phyloP scores from a whole-genome alignment of 2,797 vertebrate genomes.

The Paramormyrops hopkinsi region DNA sequence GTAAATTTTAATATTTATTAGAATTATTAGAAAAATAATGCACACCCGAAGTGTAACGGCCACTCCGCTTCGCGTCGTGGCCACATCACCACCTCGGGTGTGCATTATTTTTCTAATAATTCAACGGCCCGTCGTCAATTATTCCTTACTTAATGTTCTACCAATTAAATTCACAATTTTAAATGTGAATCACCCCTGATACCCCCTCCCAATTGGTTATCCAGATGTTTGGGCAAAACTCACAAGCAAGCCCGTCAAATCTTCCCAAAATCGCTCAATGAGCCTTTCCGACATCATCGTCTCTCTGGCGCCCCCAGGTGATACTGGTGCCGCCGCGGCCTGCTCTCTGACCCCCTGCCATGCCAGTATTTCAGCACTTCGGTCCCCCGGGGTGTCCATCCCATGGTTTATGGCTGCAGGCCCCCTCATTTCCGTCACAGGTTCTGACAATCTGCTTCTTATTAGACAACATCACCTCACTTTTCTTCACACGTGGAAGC shows the following conservation, averaged over 20 bases:
- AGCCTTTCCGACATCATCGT: not conserved
- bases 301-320: not conserved
- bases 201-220: not conserved
- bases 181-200: not conserved
- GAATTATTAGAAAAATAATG: no score
- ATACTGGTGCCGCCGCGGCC: not conserved
- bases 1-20: no score
- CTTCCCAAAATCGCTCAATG: not conserved
- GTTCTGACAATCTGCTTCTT: not conserved
- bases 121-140: no score
- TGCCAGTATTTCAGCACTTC: not conserved
- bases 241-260: not conserved
- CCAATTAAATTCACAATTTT: not conserved
- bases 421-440: not conserved
- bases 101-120: no score
- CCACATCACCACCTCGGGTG: no score
- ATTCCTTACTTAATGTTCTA: no score
- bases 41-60: no score
- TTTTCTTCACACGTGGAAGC: not conserved
- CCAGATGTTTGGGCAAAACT: not conserved
- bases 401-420: not conserved
- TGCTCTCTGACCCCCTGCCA: not conserved
- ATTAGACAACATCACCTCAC: not conserved
- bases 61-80: no score
- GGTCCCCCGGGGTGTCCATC: not conserved